phyloP scores from a whole-genome alignment of 1,140 invertebrate genomes.

The Laodelphax striatellus region DNA sequence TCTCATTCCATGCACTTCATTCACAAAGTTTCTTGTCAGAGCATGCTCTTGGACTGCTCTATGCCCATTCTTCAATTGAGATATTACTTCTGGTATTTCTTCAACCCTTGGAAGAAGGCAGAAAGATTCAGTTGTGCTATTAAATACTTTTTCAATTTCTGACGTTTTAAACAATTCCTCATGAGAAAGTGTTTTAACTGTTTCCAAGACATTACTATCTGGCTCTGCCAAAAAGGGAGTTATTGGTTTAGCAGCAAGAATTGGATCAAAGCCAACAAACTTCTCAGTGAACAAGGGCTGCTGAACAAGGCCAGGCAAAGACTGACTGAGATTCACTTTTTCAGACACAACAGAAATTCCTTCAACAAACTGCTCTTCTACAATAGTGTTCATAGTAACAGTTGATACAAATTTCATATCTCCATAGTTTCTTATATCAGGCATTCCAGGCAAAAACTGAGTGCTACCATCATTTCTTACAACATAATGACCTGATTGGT shows the following conservation, averaged over 20 bases:
- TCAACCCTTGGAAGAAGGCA: constrained; percentile 45
- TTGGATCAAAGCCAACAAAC: constrained; percentile 42
- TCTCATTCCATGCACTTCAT: constrained; percentile 46
- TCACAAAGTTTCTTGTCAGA: constrained; percentile 37
- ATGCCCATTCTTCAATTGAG: constrained; percentile 44
- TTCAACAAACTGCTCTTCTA: constrained; percentile 51
- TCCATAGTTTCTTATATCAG: constrained; percentile 34
- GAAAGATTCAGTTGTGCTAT: constrained; percentile 33
- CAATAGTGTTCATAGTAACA: constrained; percentile 47
- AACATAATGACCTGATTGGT: constrained; percentile 58
- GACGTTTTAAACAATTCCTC: constrained; percentile 41
- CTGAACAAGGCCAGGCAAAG: constrained; percentile 27
- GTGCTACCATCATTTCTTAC: constrained; percentile 15
- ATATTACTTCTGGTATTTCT: constrained; percentile 47
- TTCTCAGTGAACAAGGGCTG: constrained; percentile 35
- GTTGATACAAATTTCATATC: constrained; percentile 47
- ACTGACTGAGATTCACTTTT: constrained; percentile 29
- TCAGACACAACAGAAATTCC: constrained; percentile 35
- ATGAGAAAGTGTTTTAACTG: constrained; percentile 34
- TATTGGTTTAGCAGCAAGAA: constrained; percentile 45
- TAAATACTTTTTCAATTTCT: constrained; percentile 44
- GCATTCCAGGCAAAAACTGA: constrained; percentile 40
- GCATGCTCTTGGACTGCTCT: constrained; percentile 21
- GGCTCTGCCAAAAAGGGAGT: constrained; percentile 41
- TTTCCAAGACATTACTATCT: constrained; percentile 33